Evolutionary conservation across 2,888 invertebrate species (phyloP).

Genomic region (Orchesellides sinensis): DNA sequence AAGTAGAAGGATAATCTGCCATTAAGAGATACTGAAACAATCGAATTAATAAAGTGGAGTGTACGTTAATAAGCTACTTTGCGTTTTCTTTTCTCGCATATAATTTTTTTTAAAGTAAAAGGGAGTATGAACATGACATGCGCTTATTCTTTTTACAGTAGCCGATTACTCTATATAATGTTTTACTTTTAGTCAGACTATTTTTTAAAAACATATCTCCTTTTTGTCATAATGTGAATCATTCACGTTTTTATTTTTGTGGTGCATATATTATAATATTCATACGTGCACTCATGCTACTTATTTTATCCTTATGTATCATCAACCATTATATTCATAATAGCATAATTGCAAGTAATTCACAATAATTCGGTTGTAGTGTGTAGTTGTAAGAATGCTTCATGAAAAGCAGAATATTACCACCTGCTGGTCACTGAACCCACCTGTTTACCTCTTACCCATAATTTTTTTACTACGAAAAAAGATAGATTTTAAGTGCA

Average conservation of each 20-base stretch:
- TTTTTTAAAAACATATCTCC: background rate
- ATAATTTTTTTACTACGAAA: slow-evolving; percentile 8
- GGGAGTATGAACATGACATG: slow-evolving; percentile 34
- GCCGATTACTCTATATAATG: background rate
- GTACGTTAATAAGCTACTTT: slow-evolving; percentile 55
- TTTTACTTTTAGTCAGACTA: background rate
- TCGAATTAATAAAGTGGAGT: slow-evolving; percentile 48
- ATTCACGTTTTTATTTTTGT: too few relatives aligned
- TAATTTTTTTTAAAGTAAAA: slow-evolving; percentile 1
- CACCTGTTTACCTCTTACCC: slow-evolving; percentile 55
- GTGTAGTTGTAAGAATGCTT: slow-evolving; percentile 23
- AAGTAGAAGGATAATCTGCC: background rate
- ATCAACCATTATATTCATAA: slow-evolving; percentile 28
- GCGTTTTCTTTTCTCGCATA: slow-evolving; percentile 8
- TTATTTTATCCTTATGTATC: background rate
- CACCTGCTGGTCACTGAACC: slow-evolving; percentile 64
- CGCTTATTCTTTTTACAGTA: slow-evolving; percentile 5
- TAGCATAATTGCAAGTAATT: slow-evolving; percentile 62
- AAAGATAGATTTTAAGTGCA: slow-evolving; percentile 22
- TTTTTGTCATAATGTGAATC: background rate
- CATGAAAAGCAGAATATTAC: slow-evolving; percentile 22
- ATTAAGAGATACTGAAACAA: slow-evolving; percentile 33
- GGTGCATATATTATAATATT: too few relatives aligned
- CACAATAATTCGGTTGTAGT: slow-evolving; percentile 58
- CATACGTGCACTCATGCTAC: background rate